Evolutionary conservation across 2,113 vertebrate genomes (phyloP).

Genomic region (Tympanuchus pallidicinctus): DNA sequence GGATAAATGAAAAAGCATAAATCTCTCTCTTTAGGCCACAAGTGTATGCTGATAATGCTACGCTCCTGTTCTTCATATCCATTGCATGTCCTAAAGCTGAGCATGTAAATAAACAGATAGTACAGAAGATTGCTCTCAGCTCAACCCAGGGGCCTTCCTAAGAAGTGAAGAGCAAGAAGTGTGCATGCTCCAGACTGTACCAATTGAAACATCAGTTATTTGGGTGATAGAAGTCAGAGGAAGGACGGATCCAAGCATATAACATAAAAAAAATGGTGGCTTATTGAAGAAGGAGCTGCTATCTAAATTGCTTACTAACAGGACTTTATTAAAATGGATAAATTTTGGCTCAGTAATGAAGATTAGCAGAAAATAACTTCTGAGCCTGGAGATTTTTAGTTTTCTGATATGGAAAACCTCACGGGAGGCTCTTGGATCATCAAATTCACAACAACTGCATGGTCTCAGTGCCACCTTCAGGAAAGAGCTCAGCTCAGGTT

Average conservation of each 20-base stretch:
- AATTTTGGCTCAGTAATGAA: neutral
- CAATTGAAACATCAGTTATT: neutral
- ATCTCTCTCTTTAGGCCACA: neutral
- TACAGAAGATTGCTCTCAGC: neutral
- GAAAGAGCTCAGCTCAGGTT: neutral
- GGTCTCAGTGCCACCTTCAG: neutral
- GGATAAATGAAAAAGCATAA: neutral
- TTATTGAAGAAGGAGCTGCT: neutral
- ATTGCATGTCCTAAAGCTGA: neutral
- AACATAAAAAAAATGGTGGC: neutral
- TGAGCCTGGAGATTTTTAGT: neutral
- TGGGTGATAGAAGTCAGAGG: neutral
- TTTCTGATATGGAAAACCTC: neutral
- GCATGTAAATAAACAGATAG: rapidly evolving
- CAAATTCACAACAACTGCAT: neutral
- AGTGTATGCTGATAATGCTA: neutral
- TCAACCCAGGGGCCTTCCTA: neutral
- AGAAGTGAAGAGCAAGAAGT: neutral
- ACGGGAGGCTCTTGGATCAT: neutral
- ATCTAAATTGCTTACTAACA: neutral
- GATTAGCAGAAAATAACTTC: neutral
- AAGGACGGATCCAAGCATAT: neutral
- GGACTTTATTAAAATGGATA: neutral
- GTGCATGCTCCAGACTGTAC: rapidly evolving
- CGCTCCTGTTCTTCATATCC: neutral